Conservation (phyloP, 2,888 invertebrate species). For the Ichneumoninae sp. region DNA sequence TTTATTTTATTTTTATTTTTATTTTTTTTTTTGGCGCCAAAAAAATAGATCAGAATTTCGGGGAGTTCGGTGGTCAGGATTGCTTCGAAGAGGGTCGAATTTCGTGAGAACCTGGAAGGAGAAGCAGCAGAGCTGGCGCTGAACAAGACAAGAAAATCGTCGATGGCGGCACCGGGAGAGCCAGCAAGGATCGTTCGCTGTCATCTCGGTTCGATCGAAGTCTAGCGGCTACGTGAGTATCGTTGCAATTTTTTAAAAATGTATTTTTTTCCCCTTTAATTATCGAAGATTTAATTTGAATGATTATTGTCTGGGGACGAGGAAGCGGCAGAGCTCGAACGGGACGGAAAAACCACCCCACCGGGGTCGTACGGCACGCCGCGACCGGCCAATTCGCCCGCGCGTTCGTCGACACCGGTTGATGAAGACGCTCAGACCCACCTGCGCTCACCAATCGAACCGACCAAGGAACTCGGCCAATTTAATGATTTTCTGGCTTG, state of each 20-base stretch:
- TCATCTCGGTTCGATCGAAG: conserved; percentile 70
- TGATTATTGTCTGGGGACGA: background rate
- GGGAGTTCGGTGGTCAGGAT: background rate
- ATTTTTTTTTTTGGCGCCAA: conserved; percentile 28
- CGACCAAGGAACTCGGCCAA: conserved; percentile 49
- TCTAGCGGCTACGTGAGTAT: conserved; percentile 71
- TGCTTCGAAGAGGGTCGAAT: background rate
- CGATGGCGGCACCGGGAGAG: conserved; percentile 69
- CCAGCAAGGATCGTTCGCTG: conserved; percentile 70
- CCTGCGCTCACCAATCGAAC: background rate
- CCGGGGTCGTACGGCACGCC: conserved; percentile 5
- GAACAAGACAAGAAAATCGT: conserved; percentile 62
- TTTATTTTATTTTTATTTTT: background rate
- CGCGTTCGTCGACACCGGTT: conserved; percentile 64
- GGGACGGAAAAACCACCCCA: conserved; percentile 9
- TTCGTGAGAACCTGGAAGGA: background rate
- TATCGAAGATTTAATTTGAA: background rate
- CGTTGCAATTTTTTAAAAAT: conserved; percentile 1
- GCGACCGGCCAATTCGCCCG: conserved; percentile 31
- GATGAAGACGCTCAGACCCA: conserved; percentile 28
- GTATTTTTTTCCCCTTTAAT: background rate
- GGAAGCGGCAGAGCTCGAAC: background rate
- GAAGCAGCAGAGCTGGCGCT: conserved; percentile 63
- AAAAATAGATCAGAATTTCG: background rate
- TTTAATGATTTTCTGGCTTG: conserved; percentile 61